phyloP scores from a whole-genome alignment of 2,113 vertebrate species.

The Tetrao urogallus region DNA sequence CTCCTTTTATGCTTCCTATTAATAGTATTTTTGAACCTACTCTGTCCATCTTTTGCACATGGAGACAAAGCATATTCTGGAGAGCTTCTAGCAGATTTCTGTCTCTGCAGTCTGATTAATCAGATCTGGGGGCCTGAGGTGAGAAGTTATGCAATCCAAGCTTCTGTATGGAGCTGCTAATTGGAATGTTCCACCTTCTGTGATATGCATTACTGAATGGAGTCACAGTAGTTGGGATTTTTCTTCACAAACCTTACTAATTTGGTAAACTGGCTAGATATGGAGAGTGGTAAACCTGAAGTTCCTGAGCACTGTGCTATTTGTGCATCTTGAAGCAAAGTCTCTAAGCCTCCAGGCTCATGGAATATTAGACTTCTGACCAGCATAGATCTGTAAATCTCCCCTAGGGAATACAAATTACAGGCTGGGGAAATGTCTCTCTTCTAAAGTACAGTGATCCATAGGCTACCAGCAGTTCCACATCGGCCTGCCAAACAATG shows the following conservation, averaged over 20 bases:
- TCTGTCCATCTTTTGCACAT: neutral
- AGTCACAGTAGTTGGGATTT: neutral
- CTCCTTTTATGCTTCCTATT: neutral
- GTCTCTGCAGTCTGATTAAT: neutral
- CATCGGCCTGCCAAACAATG: neutral
- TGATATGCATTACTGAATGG: neutral
- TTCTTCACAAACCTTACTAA: neutral
- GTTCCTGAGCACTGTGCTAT: neutral
- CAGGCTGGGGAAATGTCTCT: neutral
- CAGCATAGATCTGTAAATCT: neutral
- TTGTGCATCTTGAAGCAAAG: neutral
- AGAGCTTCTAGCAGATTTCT: neutral
- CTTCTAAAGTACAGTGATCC: accelerated
- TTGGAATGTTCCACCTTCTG: neutral
- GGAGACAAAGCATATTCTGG: neutral
- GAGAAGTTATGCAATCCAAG: neutral
- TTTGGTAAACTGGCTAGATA: neutral
- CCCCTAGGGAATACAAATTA: neutral
- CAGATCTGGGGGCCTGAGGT: neutral
- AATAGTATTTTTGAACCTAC: neutral
- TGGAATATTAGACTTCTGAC: neutral
- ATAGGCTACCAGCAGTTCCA: neutral
- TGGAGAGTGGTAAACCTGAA: neutral
- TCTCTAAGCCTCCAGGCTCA: neutral
- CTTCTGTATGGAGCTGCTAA: neutral